Percentiles rank a stretch among this genome's conserved stretches.
phyloP scores from a whole-genome alignment of 2,113 vertebrate species.

The Sceloporus undulatus region DNA sequence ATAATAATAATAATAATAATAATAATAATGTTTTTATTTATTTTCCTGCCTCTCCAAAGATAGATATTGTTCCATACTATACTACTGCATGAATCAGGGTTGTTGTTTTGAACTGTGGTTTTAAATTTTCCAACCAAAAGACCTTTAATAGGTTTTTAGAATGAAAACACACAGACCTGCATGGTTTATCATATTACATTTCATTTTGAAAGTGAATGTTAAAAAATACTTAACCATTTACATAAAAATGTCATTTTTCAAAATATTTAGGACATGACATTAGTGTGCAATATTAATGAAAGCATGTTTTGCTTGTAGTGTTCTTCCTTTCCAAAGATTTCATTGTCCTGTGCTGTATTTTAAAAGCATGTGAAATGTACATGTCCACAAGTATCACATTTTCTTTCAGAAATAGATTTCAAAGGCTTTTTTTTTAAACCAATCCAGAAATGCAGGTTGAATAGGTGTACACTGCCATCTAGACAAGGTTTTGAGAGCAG shows the following conservation, averaged over 20 bases:
- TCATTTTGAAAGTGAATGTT: slow-evolving; percentile 21
- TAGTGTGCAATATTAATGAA: background rate
- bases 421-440: background rate
- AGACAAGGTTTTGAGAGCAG: slow-evolving; percentile 55
- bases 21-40: no score
- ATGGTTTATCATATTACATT: background rate
- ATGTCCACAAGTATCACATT: slow-evolving; percentile 19
- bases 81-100: background rate
- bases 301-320: slow-evolving; percentile 19
- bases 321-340: slow-evolving; percentile 6
- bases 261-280: slow-evolving; percentile 3
- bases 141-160: background rate
- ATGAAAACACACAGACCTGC: background rate
- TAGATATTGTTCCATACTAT: background rate
- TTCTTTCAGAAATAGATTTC: accelerated
- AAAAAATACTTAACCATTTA: background rate
- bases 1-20: no score
- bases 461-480: slow-evolving; percentile 70
- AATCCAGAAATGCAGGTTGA: slow-evolving; percentile 34
- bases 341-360: slow-evolving; percentile 31
- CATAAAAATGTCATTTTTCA: background rate
- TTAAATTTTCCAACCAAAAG: background rate
- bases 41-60: no score
- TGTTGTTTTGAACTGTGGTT: background rate
- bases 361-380: slow-evolving; percentile 26